Percentiles rank a stretch among this genome's conserved stretches.
phyloP scores from a whole-genome alignment of 1,140 invertebrate species.

The Drosophila prosaltans region DNA sequence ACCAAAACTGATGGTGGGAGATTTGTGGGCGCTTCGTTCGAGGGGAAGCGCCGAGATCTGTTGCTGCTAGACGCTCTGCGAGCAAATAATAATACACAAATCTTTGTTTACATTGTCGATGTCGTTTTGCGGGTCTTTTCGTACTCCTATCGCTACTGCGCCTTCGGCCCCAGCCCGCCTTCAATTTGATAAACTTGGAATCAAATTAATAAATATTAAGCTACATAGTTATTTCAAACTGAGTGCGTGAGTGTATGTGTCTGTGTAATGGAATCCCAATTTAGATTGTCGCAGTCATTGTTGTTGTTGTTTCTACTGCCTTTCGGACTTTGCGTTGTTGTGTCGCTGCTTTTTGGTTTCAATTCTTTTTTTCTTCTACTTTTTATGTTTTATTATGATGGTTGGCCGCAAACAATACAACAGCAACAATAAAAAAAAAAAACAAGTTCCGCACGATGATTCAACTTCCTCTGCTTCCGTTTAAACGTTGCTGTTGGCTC shows the following conservation, averaged over 20 bases:
- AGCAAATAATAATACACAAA: constrained; percentile 39
- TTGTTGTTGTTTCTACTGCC: constrained; percentile 8
- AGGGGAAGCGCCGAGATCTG: not conserved
- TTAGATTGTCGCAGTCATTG: constrained; percentile 21
- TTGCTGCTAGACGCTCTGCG: not conserved
- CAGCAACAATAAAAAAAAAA: constrained; percentile 51
- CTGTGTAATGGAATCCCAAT: constrained; percentile 40
- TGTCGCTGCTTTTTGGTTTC: not conserved
- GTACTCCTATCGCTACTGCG: not conserved
- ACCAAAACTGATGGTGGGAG: not conserved
- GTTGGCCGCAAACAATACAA: constrained; percentile 40
- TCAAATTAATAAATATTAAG: constrained; percentile 36
- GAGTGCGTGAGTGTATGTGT: constrained; percentile 17
- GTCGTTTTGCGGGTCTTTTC: constrained; percentile 3
- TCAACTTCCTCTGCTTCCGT: constrained; percentile 63
- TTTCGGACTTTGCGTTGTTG: constrained; percentile 42
- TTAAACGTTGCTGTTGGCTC: constrained; percentile 15
- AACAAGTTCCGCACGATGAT: constrained; percentile 76
- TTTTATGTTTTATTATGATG: constrained; percentile 54
- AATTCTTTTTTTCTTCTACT: constrained; percentile 15
- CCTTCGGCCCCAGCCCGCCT: constrained; percentile 7
- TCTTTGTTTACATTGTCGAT: constrained; percentile 67
- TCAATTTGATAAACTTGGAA: constrained; percentile 44
- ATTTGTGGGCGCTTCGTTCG: not conserved
- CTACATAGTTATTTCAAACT: not conserved